Conservation (phyloP, 2,113 vertebrate species). For the Larimichthys polyactis region DNA sequence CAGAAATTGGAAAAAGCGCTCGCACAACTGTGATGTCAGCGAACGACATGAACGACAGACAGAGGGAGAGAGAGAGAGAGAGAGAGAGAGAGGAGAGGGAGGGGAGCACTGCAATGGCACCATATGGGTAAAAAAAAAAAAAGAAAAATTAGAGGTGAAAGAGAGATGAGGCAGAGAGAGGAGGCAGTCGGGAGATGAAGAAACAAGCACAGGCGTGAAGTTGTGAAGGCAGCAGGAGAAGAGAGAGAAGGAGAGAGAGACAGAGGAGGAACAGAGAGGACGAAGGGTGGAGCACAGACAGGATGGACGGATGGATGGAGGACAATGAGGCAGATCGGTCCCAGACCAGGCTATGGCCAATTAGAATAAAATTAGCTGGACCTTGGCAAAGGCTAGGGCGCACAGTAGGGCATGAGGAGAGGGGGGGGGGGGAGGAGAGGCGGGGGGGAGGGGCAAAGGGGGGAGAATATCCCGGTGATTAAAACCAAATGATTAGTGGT, state of each 20-base stretch:
- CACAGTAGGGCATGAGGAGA: constrained; percentile 75
- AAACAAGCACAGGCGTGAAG: constrained; percentile 53
- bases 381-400: constrained; percentile 85
- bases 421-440: constrained; percentile 52
- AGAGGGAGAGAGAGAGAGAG: constrained; percentile 21
- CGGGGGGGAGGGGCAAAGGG: constrained; percentile 50
- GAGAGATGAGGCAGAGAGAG: constrained; percentile 41
- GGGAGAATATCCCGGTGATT: constrained; percentile 84
- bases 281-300: constrained; percentile 40
- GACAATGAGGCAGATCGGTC: constrained; percentile 80
- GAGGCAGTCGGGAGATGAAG: constrained; percentile 51
- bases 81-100: constrained; percentile 3
- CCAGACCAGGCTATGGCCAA: constrained; percentile 78
- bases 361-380: constrained; percentile 87
- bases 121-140: constrained; percentile 31
- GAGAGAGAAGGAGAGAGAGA: neutral
- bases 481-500: constrained; percentile 86
- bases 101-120: constrained; percentile 22
- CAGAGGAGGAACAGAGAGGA: constrained; percentile 52
- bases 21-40: constrained; percentile 58
- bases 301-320: constrained; percentile 71
- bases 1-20: constrained; percentile 78
- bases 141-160: constrained; percentile 64
- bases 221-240: constrained; percentile 51
- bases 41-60: constrained; percentile 61